Base-by-base conservation (phyloP, 2,888 invertebrate genomes). In the Chrysolina americana region DNA sequence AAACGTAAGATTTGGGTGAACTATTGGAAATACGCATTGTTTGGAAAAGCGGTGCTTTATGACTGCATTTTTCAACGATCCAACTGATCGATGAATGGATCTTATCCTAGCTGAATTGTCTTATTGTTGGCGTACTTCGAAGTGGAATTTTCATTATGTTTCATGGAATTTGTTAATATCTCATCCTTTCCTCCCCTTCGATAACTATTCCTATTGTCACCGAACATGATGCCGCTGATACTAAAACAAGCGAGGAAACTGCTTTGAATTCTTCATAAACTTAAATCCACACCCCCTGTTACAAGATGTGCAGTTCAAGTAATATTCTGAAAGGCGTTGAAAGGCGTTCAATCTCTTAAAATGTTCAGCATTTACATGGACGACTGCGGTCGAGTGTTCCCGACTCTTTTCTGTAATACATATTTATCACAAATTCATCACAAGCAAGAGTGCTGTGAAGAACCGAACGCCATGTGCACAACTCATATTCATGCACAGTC, bases 391-490 rank as follows among this genome's bases (percentile, higher is more conserved):
- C 66, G 73, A 75, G 74, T 70, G 70, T 76, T 73, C 76, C 41
- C 62, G 50, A 62, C 62, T 71, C 56, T 68, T 73, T 76, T 72
- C 69, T 70, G 72, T 73, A 73, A 76, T 75, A 75, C 74, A 77
- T 75, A 74, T 78, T 79, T 78, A 79, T 79, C 77, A 76, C 73
- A 73, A 75, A 77, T 78, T 78, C 76, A 79, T 78, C 78, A 74
- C 68, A 41, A 69, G 68, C 70, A 75, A 75, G 76, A 78, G 75
- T 71, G 68, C 75, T 70, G 71, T 74, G 74, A 74, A 75, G 71
- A 75, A 71, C 71, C 28, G 75, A 65, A 71, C 71, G 71, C 76
- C 76, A 78, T 73, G 68, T 76, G 74, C 68, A 70, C 70, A 72
- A 74, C 76, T 76, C 71, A 78, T 76, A 71, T 71, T 78, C 71